Base-by-base conservation (phyloP, 2,113 vertebrate genomes). In the Sapajus apella region DNA sequence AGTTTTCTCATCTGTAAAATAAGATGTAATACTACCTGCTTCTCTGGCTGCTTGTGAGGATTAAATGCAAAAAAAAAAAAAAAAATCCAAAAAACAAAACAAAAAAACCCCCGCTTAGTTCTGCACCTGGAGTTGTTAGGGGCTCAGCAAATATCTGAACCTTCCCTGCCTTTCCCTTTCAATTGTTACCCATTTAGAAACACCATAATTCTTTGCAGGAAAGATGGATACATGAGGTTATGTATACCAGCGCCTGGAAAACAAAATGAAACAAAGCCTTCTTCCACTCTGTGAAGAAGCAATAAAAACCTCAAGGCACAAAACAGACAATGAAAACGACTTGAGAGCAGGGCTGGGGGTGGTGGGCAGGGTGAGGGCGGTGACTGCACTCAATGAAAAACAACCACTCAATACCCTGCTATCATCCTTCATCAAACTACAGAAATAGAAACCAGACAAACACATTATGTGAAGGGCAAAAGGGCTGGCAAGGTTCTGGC, bases 381-480 rank as follows among this genome's bases (percentile, higher is more conserved):
- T 21, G n/a, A 75, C 93, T 6, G 93, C 83, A 61, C 88, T 83
- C 93, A 94, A 97, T 95, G 97, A 97, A 98, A 97, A 97, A 97
- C 96, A 97, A 92, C 77, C 90, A 96, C 96, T 98, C 96, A 93
- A 93, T 98, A 98, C 97, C 98, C 98, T 97, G 97, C 97, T 97
- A 98, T 98, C 98, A 98, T 97, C 98, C 98, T 97, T 97, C 97
- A 97, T 97, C 96, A 96, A 77, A 93, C 85, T 66, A 98, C 98
- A 94, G 97, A 98, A 98, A 97, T 98, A 98, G 98, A 98, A 98
- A 90, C 94, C 89, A 96, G 96, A 97, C 97, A 97, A 97, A 96
- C 94, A 97, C 97, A 97, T 97, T 95, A 97, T 95, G 97, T 96
- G 97, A 97, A 98, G 98, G 97, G 95, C 96, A 37, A 86, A 94